Conservation (phyloP, 2,113 vertebrate species). For the Pica pica region DNA sequence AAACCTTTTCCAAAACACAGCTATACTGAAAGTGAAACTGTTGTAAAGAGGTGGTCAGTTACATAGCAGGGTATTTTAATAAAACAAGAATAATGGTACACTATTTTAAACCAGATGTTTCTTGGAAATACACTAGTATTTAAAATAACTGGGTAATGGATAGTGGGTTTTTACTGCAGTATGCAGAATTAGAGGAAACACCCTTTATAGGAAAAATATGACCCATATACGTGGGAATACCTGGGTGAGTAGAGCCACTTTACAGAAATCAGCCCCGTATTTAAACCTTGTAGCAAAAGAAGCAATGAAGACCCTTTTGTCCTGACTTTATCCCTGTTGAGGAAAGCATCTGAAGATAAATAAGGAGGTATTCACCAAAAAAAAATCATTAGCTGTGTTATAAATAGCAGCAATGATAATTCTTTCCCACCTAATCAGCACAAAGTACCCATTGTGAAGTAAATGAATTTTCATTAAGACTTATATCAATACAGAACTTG, state of each 20-base stretch:
- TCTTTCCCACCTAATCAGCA: not conserved
- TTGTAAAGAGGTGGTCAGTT: not conserved
- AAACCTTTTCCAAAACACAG: not conserved
- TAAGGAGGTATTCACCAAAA: not conserved
- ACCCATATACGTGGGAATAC: not conserved
- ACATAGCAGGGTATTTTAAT: not conserved
- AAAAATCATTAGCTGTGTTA: slow-evolving; percentile 35
- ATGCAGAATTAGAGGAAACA: not conserved
- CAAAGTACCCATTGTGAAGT: slow-evolving; percentile 16
- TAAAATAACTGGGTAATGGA: not conserved
- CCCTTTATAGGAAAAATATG: not conserved
- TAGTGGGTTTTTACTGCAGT: not conserved
- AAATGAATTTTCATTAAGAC: slow-evolving; percentile 45
- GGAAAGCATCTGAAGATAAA: slow-evolving; percentile 23
- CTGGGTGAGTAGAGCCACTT: not conserved
- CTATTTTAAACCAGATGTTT: not conserved
- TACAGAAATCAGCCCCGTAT: not conserved
- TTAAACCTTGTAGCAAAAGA: not conserved
- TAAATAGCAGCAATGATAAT: slow-evolving; percentile 21
- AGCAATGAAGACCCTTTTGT: not conserved
- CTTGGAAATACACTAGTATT: not conserved
- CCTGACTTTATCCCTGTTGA: not conserved
- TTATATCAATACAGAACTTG: not conserved
- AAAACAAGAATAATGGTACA: not conserved
- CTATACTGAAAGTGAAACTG: not conserved